Percentiles rank a stretch among this genome's conserved stretches.
Evolutionary conservation across 1,140 invertebrate genomes (phyloP).

Genomic region (Eupristina koningsbergeri): DNA sequence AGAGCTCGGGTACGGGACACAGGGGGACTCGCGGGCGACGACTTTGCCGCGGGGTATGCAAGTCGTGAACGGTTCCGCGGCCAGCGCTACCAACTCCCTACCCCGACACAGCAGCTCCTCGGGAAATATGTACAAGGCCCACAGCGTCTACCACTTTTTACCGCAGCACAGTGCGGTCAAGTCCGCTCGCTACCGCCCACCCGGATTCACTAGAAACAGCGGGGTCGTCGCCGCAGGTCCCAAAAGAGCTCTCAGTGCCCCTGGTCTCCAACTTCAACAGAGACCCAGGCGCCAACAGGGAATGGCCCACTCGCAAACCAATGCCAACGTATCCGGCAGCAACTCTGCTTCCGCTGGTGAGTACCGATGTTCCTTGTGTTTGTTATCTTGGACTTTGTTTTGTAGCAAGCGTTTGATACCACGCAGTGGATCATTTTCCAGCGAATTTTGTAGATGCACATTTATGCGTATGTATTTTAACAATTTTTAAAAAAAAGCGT

Average conservation of each 20-base stretch:
- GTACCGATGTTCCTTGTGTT: slow-evolving; percentile 51
- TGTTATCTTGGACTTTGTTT: too few relatives aligned
- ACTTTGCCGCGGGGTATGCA: slow-evolving; percentile 80
- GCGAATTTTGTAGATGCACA: too few relatives aligned
- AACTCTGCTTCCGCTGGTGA: slow-evolving; percentile 72
- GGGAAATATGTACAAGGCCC: slow-evolving; percentile 79
- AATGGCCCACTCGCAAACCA: slow-evolving; percentile 39
- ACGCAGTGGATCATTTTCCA: too few relatives aligned
- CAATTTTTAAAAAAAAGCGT: too few relatives aligned
- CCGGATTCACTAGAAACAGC: slow-evolving; percentile 78
- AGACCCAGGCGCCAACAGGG: slow-evolving; percentile 5
- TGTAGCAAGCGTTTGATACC: too few relatives aligned
- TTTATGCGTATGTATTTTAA: too few relatives aligned
- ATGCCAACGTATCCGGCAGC: slow-evolving; percentile 63
- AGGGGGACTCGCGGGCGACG: slow-evolving; percentile 72
- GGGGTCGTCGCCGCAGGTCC: slow-evolving; percentile 70
- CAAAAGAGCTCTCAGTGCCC: slow-evolving; percentile 81
- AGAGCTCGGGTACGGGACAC: slow-evolving; percentile 63
- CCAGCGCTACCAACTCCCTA: slow-evolving; percentile 79
- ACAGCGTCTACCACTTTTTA: slow-evolving; percentile 78
- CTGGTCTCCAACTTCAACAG: slow-evolving; percentile 77
- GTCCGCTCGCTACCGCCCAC: slow-evolving; percentile 88
- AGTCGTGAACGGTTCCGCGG: slow-evolving; percentile 71
- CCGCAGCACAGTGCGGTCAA: slow-evolving; percentile 79
- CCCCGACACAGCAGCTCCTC: slow-evolving; percentile 76